A percentile compares a stretch with the other conserved stretches of the same genome.
Conservation (phyloP, 1,140 invertebrate genomes). For the Wasmannia auropunctata region DNA sequence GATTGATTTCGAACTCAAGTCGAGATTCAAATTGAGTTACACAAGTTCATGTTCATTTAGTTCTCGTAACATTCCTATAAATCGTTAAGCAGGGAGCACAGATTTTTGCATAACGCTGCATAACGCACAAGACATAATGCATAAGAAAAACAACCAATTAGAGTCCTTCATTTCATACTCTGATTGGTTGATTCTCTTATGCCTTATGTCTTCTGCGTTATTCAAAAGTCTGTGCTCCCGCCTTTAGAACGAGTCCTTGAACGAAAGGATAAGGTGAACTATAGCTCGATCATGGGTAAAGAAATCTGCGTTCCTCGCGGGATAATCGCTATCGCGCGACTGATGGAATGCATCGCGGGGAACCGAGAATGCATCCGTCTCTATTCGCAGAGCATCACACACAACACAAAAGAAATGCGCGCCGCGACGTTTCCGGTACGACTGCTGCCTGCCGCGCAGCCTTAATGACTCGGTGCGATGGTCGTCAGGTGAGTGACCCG, state of each 20-base stretch:
- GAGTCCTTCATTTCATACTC: too few species aligned
- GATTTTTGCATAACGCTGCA: too few species aligned
- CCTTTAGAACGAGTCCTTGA: background rate
- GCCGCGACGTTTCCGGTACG: constrained; percentile 69
- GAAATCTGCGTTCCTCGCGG: background rate
- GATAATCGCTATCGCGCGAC: background rate
- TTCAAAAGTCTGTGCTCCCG: too few species aligned
- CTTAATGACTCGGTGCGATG: constrained; percentile 71
- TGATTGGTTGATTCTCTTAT: too few species aligned
- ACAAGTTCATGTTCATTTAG: background rate
- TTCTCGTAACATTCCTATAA: background rate
- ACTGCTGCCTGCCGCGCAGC: constrained; percentile 46
- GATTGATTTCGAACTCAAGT: background rate
- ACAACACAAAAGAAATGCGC: constrained; percentile 67
- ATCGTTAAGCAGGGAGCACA: too few species aligned
- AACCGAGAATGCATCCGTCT: constrained; percentile 36
- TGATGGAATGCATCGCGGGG: constrained; percentile 8
- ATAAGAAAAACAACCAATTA: too few species aligned
- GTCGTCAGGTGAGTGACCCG: constrained; percentile 75
- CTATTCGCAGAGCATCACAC: constrained; percentile 55
- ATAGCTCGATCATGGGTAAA: background rate
- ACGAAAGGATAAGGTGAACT: background rate
- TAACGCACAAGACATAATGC: too few species aligned
- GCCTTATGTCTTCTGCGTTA: too few species aligned
- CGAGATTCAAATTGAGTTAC: background rate